Conservation (phyloP, 2,113 vertebrate species). For the Leucosticte australis region DNA sequence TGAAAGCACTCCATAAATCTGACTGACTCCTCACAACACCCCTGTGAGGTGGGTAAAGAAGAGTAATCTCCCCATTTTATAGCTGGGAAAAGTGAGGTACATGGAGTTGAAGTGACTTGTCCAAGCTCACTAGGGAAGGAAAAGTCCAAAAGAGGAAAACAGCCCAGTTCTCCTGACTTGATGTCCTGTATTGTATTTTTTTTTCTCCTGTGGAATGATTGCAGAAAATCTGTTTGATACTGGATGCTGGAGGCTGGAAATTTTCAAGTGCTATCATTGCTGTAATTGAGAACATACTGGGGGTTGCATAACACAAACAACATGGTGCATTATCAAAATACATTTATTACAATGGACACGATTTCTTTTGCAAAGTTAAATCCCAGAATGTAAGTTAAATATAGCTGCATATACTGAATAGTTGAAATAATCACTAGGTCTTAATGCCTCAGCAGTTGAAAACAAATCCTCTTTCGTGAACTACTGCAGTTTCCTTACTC, state of each 20-base stretch:
- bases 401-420: conserved; percentile 44
- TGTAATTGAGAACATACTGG: neutral
- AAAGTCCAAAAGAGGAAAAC: neutral
- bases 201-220: neutral
- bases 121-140: neutral
- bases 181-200: neutral
- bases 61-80: neutral
- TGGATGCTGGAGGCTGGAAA: neutral
- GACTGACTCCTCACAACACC: conserved; percentile 17
- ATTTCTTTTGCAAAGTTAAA: neutral
- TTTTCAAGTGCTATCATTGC: neutral
- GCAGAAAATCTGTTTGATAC: conserved; percentile 21
- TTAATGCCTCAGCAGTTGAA: conserved; percentile 30
- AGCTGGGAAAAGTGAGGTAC: conserved; percentile 11
- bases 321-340: neutral
- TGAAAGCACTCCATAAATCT: conserved; percentile 8
- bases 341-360: neutral
- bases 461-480: conserved; percentile 45
- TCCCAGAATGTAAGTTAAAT: neutral
- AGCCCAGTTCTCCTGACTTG: neutral
- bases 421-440: neutral
- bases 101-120: neutral
- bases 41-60: conserved; percentile 34
- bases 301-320: conserved; percentile 30
- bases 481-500: conserved; percentile 1